Conservation (phyloP, 2,888 invertebrate species). For the Acanthosepion pharaonis region DNA sequence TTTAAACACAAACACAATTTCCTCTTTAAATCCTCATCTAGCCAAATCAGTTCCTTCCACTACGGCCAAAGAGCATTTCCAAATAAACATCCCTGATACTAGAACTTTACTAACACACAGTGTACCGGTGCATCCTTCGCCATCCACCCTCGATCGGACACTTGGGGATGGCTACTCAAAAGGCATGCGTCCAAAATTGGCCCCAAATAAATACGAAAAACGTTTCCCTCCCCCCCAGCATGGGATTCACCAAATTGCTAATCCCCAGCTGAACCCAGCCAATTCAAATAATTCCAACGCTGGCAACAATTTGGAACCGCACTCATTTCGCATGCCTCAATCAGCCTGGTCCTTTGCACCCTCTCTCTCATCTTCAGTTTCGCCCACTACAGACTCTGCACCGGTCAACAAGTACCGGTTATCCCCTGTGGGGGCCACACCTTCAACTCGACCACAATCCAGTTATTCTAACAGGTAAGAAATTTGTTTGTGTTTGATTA, state of each 20-base stretch:
- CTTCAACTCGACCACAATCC: not conserved
- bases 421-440: not conserved
- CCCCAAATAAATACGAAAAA: slow-evolving; percentile 39
- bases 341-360: not conserved
- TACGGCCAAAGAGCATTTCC: slow-evolving; percentile 15
- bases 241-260: not conserved
- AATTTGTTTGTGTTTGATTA: too few species aligned
- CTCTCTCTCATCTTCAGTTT: slow-evolving; percentile 46
- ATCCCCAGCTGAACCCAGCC: not conserved
- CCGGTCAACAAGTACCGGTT: not conserved
- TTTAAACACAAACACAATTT: not conserved
- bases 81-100: not conserved
- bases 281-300: not conserved
- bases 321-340: not conserved
- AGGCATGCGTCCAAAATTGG: slow-evolving; percentile 38
- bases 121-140: not conserved
- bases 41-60: slow-evolving; percentile 25
- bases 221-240: not conserved
- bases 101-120: not conserved
- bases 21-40: not conserved
- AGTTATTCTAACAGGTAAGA: slow-evolving; percentile 41
- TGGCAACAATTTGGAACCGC: not conserved
- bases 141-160: not conserved
- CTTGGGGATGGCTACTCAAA: not conserved
- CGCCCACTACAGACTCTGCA: not conserved